phyloP scores from a whole-genome alignment of 2,797 vertebrate species.

The Gymnothorax javanicus region DNA sequence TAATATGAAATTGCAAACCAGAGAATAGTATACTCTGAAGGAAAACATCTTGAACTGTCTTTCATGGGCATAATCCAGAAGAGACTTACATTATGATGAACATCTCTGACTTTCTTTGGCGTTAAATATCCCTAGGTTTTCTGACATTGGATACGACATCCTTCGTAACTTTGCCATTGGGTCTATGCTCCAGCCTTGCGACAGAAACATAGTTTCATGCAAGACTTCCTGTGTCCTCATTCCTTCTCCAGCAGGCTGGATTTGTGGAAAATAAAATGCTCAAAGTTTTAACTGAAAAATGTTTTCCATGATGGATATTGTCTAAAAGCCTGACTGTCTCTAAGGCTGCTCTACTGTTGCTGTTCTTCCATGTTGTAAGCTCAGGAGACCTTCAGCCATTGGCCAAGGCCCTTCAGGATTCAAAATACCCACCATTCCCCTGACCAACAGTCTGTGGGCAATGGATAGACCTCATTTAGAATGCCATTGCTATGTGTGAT shows the following conservation, averaged over 20 bases:
- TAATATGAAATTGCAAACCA: constrained; percentile 23
- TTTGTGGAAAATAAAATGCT: not conserved
- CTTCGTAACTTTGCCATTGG: not conserved
- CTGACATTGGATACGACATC: constrained; percentile 8
- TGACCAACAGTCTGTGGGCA: too few relatives aligned
- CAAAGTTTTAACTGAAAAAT: not conserved
- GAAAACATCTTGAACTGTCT: not conserved
- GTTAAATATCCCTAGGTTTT: not conserved
- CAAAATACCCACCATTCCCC: too few relatives aligned
- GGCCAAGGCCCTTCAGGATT: not conserved
- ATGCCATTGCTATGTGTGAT: not conserved
- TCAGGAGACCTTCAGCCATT: not conserved
- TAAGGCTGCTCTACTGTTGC: not conserved
- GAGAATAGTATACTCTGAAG: not conserved
- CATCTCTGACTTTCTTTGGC: not conserved
- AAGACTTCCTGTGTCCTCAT: not conserved
- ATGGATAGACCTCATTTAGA: not conserved
- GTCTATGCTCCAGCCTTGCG: not conserved
- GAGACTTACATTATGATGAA: not conserved
- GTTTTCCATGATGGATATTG: not conserved
- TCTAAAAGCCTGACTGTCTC: not conserved
- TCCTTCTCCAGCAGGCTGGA: not conserved
- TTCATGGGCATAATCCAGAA: not conserved
- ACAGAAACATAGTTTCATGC: not conserved
- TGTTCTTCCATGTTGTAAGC: not conserved